These are phyloP conservation scores for Pseudonaja textilis DNA, from an alignment of 2,113 vertebrate genomes.

Conservation along the genomic window DNA sequence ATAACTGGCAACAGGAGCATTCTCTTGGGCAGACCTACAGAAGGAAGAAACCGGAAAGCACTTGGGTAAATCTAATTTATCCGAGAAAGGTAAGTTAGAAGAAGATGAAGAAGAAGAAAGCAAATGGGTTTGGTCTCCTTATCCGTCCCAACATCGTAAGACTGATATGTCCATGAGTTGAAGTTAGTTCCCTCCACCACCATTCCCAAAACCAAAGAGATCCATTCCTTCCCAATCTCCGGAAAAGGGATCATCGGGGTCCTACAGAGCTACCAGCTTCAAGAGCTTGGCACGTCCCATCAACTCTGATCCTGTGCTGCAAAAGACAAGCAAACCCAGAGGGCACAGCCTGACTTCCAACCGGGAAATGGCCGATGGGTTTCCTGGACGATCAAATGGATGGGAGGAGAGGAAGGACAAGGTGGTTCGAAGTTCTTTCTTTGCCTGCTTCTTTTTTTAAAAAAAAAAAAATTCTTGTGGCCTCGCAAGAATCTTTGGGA, in stretches of 20 bases:
- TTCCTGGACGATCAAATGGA: conserved; percentile 33
- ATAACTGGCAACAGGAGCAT: conserved; percentile 99
- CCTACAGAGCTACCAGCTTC: not conserved
- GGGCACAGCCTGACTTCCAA: conserved; percentile 19
- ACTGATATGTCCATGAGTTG: conserved; percentile 36
- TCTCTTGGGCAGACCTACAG: conserved; percentile 99
- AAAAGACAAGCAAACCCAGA: conserved; percentile 29
- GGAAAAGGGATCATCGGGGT: no score
- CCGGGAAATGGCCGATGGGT: conserved; percentile 19
- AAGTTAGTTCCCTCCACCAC: conserved; percentile 10
- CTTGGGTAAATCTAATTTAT: conserved; percentile 84
- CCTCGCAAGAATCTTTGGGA: conserved; percentile 76
- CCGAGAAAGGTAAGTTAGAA: conserved; percentile 67
- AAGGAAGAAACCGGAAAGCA: conserved; percentile 94
- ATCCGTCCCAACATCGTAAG: not conserved
- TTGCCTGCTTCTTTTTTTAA: conserved; percentile 58
- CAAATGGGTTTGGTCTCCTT: conserved; percentile 55
- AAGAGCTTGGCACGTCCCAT: no score
- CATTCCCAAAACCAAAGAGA: not conserved
- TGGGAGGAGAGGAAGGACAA: conserved; percentile 49
- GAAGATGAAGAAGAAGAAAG: not conserved
- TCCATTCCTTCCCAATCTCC: no score
- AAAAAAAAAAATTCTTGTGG: conserved; percentile 88
- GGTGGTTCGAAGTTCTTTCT: conserved; percentile 72
- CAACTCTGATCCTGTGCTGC: not conserved